Evolutionary conservation across 35 echinoderm and acorn worm species (phyloP).

Genomic region (Ptychodera flava): DNA sequence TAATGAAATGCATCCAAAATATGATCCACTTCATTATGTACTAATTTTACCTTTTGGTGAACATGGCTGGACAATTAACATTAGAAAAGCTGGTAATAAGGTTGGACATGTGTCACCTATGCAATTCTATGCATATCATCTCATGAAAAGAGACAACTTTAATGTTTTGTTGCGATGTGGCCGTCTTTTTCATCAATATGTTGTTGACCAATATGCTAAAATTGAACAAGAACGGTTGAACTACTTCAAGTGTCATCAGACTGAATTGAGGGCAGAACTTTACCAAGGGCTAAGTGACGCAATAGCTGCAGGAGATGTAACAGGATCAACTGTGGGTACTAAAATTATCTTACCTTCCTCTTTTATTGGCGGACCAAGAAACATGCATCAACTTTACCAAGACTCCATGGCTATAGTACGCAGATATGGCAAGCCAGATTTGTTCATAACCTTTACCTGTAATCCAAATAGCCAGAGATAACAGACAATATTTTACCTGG

Average conservation of each 20-base stretch:
- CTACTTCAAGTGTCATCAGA: neutral
- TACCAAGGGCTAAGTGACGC: neutral
- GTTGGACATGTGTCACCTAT: neutral
- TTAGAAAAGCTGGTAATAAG: neutral
- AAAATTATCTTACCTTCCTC: neutral
- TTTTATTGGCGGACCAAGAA: conserved; percentile 1
- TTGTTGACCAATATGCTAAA: conserved; percentile 30
- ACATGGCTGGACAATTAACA: neutral
- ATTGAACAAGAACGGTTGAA: conserved; percentile 16
- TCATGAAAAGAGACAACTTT: neutral
- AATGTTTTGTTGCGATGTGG: conserved; percentile 10
- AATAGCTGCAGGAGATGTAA: neutral
- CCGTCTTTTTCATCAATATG: conserved; percentile 25
- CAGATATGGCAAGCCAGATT: conserved; percentile 18
- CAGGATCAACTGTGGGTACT: neutral
- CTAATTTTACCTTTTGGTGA: too few relatives aligned
- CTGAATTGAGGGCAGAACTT: neutral
- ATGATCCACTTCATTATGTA: too few relatives aligned
- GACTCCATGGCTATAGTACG: conserved; percentile 20
- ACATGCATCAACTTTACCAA: conserved; percentile 7
- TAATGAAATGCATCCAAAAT: too few relatives aligned
- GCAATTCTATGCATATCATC: neutral
- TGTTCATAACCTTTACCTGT: conserved; percentile 26
- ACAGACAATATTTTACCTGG: neutral
- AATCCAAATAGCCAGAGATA: conserved; percentile 38